Evolutionary conservation across 2,797 vertebrate genomes (phyloP).

Genomic region (Parauchenoglanis ngamensis): DNA sequence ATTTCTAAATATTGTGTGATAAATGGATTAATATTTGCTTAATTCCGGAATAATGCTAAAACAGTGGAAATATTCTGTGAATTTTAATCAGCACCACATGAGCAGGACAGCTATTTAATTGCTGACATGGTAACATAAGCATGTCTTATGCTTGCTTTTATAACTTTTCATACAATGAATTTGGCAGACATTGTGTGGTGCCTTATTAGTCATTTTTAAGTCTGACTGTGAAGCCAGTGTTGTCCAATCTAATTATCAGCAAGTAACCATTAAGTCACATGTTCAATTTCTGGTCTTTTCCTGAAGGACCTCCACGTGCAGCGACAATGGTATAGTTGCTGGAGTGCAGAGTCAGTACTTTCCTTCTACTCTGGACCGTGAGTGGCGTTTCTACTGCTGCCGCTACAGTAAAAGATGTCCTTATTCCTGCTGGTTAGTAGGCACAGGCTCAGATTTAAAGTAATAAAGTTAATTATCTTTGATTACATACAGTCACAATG

Average conservation of each 20-base stretch:
- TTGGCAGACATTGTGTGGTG: not conserved
- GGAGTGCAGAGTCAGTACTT: slow-evolving; percentile 97
- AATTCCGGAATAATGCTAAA: not conserved
- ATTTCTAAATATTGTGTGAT: not conserved
- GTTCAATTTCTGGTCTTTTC: slow-evolving; percentile 37
- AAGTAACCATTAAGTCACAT: not conserved
- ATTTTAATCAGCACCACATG: too few relatives aligned
- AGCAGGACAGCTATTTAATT: not conserved
- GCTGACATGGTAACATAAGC: slow-evolving; percentile 1
- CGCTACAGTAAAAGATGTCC: slow-evolving; percentile 89
- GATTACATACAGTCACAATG: not conserved
- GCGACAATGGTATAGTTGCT: slow-evolving; percentile 91
- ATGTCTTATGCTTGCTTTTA: not conserved
- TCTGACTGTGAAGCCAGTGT: not conserved
- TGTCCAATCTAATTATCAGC: not conserved
- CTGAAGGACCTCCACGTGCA: slow-evolving; percentile 91
- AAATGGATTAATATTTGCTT: not conserved
- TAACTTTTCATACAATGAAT: not conserved
- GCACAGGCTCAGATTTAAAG: not conserved
- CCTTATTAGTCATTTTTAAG: not conserved
- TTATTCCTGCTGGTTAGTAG: slow-evolving; percentile 91
- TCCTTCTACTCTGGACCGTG: slow-evolving; percentile 89
- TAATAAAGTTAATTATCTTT: not conserved
- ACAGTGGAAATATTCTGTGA: not conserved
- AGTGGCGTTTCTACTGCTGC: slow-evolving; percentile 98